Conservation (phyloP, 2,113 vertebrate genomes). For the Chloropsis cyanopogon region DNA sequence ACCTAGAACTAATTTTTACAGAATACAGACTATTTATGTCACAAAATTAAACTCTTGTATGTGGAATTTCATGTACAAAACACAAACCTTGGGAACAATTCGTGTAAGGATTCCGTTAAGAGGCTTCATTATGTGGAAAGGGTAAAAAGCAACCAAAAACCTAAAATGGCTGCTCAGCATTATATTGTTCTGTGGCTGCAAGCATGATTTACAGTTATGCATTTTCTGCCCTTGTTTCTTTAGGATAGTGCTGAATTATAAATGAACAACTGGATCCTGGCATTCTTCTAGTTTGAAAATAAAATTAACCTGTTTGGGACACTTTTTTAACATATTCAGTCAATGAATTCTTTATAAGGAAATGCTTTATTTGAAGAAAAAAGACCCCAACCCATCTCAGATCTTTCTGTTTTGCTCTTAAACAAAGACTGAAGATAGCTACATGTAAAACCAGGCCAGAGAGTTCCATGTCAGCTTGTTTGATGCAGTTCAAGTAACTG, state of each 20-base stretch:
- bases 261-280: slow-evolving; percentile 36
- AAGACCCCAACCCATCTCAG: neutral
- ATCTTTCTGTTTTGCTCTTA: neutral
- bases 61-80: slow-evolving; percentile 25
- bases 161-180: neutral
- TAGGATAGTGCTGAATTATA: slow-evolving; percentile 49
- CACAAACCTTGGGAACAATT: slow-evolving; percentile 6
- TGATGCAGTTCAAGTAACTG: neutral
- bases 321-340: neutral
- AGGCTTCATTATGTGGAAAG: neutral
- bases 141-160: neutral
- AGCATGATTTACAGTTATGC: neutral
- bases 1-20: slow-evolving; percentile 35
- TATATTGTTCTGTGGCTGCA: slow-evolving; percentile 9
- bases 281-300: slow-evolving; percentile 45
- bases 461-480: neutral
- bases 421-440: neutral
- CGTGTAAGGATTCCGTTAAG: slow-evolving; percentile 37
- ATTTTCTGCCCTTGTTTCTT: slow-evolving; percentile 50
- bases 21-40: neutral
- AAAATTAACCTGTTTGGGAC: slow-evolving; percentile 30
- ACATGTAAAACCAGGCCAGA: neutral
- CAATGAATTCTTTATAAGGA: slow-evolving; percentile 9
- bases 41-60: neutral
- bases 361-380: neutral